These are phyloP conservation scores for Pteria penguin DNA, from an alignment of 2,888 invertebrate species.

Conservation along the genomic window DNA sequence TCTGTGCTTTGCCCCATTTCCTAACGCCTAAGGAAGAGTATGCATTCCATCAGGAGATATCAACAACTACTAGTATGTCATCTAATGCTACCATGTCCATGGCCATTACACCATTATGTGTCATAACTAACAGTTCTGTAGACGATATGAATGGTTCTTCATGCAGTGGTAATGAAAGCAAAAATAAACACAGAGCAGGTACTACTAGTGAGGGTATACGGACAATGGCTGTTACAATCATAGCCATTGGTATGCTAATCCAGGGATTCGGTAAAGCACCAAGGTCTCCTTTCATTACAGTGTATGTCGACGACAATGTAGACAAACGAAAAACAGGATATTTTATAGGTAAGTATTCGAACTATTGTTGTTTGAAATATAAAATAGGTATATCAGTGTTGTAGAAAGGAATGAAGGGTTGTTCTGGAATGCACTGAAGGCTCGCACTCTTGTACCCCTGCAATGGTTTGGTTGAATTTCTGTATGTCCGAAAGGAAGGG, in stretches of 20 bases:
- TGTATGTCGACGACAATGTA: constrained; percentile 30
- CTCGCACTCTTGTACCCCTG: too few relatives aligned
- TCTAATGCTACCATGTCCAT: background rate
- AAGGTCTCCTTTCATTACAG: constrained; percentile 15
- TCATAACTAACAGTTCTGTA: background rate
- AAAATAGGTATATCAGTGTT: too few relatives aligned
- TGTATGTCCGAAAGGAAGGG: background rate
- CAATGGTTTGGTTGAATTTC: too few relatives aligned
- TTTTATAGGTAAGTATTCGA: constrained; percentile 31
- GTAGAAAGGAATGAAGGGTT: too few relatives aligned
- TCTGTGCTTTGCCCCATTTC: constrained; percentile 37
- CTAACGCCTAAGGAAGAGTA: background rate
- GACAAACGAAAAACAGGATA: constrained; percentile 32
- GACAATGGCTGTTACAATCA: constrained; percentile 5
- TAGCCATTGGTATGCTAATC: constrained; percentile 21
- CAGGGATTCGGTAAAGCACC: constrained; percentile 29
- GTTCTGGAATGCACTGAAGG: too few relatives aligned
- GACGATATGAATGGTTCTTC: background rate
- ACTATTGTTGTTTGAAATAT: too few relatives aligned
- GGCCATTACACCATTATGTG: background rate
- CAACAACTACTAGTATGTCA: background rate
- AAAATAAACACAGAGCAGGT: background rate
- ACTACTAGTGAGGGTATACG: background rate
- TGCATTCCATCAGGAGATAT: background rate
- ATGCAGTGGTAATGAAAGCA: background rate